Evolutionary conservation across 2,113 vertebrate genomes (phyloP), one percentile per base, ranked within the genome.

Genomic region (Paracanthobrama guichenoti): DNA sequence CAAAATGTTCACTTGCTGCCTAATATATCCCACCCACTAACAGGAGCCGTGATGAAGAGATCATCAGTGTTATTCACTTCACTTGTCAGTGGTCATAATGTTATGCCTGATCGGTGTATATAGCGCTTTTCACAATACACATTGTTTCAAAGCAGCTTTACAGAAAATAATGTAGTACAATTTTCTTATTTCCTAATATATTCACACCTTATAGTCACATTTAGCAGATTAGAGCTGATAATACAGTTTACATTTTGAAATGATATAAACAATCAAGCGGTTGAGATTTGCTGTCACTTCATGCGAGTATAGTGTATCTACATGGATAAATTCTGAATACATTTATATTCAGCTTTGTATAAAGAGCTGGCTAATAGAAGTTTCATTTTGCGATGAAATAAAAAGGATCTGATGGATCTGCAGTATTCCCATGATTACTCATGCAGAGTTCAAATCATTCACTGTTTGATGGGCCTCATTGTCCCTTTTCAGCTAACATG

Each of bases 341-440:
- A 48, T 48, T n/a, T 6, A 26, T 16, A 28, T 31, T 2, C 6
- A 66, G 7, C 62, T 66, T 66, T 31, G 9, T 35, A 20, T 35
- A 20, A 66, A 66, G 28, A 67, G 64, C 16, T 20, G 31, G 28
- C 12, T 0, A 16, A 67, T 67, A 35, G 18, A 18, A 66, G 64
- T 10, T 4, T 4, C 16, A 35, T 4, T 35, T 67, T 10, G 16
- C 8, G 16, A 67, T 35, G 2, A 20, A 59, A 59, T 7, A 20
- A 55, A 1, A 39, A 39, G 18, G 18, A 39, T 22, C 66, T 5
- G 66, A 22, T 2, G 66, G 66, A 69, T 9, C 35, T 22, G 16
- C 84, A 46, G 18, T 24, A 31, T 81, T 75, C 69, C 78, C 78
- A 71, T 62, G 69, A 62, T 81, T 80, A 81, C 86, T 76, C 66